A percentile compares a stretch with the other conserved stretches of the same genome.
phyloP scores from a whole-genome alignment of 2,113 vertebrate species.

The Colossoma macropomum region DNA sequence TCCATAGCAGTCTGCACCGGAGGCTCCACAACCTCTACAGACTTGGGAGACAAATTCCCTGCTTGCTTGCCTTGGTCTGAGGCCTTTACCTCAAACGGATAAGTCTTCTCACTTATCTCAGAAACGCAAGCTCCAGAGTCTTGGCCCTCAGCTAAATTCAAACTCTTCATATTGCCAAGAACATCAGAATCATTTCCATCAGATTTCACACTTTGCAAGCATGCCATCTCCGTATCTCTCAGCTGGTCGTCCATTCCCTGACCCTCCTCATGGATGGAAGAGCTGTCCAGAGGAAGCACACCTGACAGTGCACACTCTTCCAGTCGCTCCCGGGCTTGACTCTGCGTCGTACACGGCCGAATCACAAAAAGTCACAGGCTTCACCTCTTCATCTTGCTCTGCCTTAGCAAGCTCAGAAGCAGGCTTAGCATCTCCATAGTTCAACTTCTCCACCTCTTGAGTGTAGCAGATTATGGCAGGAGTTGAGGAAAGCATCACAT shows the following conservation, averaged over 20 bases:
- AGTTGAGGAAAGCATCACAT: conserved; percentile 46
- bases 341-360: conserved; percentile 30
- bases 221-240: background rate
- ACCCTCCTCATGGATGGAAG: conserved; percentile 59
- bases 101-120: conserved; percentile 6
- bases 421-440: conserved; percentile 11
- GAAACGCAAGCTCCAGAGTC: conserved; percentile 24
- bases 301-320: conserved; percentile 49
- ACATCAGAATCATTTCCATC: background rate
- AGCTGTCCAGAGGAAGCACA: conserved; percentile 61
- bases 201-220: background rate
- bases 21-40: conserved; percentile 26
- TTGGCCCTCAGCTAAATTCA: background rate
- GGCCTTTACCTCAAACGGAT: background rate
- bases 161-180: no score
- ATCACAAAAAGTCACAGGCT: conserved; percentile 13
- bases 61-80: background rate
- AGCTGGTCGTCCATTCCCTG: conserved; percentile 5
- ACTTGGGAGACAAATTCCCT: background rate
- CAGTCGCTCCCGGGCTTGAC: conserved; percentile 38
- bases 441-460: conserved; percentile 36
- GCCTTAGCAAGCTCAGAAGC: background rate
- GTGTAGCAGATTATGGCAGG: conserved; percentile 17
- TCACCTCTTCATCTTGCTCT: background rate
- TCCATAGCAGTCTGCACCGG: conserved; percentile 33